Base-by-base conservation (phyloP, 2,888 invertebrate species). In the Limnephilus auricula region DNA sequence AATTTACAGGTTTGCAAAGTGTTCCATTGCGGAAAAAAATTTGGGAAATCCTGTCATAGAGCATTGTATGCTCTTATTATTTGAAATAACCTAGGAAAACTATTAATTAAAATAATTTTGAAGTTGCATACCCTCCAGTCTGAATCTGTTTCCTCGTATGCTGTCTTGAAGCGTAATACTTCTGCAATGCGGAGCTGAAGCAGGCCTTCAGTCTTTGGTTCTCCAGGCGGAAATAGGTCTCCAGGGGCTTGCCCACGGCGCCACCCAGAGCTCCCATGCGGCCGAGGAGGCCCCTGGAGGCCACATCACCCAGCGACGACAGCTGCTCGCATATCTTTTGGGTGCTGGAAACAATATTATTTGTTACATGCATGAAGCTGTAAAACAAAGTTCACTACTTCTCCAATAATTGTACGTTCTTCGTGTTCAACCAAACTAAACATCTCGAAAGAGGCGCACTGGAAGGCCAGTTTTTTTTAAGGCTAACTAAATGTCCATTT, bases 121-220 rank as follows among this genome's bases (percentile, higher is more conserved):
- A 65, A 65, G 9, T 65, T 85, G 31, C 32, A 2, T 94, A 98
- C 97, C 98, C 98, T 94, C 98, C 98, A 50, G 97, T 97, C 94
- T 98, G 98, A 79, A 99, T 97, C 94, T 98, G 98, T 94, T 98
- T 98, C 95, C 99, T 99, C 93, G 99, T 98, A 95, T 99, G 99
- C 93, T 98, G 98, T 94, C 99, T 99, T 50, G 98, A 97, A 82
- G 98, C 98, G 94, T 99, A 99, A 94, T 99, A 99, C 91, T 97
- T 96, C 91, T 98, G 97, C 79, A 99, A 95, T 92, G 98, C 97
- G 13, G 96, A 95, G 0, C 97, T 96, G 93, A 98, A 97, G 93
- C 98, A 97, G 30, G 98, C 98, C 93, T 97, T 97, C 32, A 99
- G 95, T 93, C 98, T 97, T 91, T 97, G 96, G 0, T 97, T 96